Percentiles rank a stretch among this genome's conserved stretches.
Conservation (phyloP, 2,888 invertebrate genomes). For the Helicoverpa assulta region DNA sequence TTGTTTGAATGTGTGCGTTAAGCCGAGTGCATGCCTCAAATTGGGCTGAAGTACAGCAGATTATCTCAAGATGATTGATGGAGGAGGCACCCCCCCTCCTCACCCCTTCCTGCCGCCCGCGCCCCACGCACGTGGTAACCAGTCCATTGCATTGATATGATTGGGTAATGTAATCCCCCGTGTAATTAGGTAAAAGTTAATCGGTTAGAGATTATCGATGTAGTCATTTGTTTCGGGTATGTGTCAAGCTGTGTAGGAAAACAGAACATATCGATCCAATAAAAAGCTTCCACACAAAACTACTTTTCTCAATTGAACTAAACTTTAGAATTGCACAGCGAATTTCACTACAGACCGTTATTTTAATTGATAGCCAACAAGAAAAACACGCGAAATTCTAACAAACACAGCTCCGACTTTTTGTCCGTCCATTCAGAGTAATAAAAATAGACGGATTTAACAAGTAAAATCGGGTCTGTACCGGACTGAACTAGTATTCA, state of each 20-base stretch:
- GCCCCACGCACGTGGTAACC: slow-evolving; percentile 51
- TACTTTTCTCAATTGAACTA: background rate
- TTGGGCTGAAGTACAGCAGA: slow-evolving; percentile 91
- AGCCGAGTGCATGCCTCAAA: slow-evolving; percentile 87
- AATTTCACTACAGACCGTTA: slow-evolving; percentile 24
- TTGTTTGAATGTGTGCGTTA: slow-evolving; percentile 79
- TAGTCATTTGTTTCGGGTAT: slow-evolving; percentile 22
- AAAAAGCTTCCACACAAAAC: background rate
- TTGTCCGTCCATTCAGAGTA: slow-evolving; percentile 49
- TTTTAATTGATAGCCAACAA: slow-evolving; percentile 41
- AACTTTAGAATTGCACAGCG: background rate
- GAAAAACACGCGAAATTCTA: slow-evolving; percentile 21
- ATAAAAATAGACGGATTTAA: slow-evolving; percentile 63
- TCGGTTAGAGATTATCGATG: slow-evolving; percentile 37
- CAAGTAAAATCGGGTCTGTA: slow-evolving; percentile 57
- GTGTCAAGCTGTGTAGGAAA: background rate
- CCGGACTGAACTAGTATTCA: slow-evolving; percentile 55
- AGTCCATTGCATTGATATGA: slow-evolving; percentile 62
- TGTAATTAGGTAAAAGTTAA: slow-evolving; percentile 67
- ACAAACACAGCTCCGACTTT: slow-evolving; percentile 50
- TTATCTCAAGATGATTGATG: slow-evolving; percentile 92
- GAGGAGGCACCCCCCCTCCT: slow-evolving; percentile 66
- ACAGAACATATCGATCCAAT: too few species aligned
- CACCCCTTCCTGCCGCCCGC: background rate
- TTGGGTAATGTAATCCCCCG: slow-evolving; percentile 65